phyloP scores from a whole-genome alignment of 2,888 invertebrate genomes.

The Acleris literana region DNA sequence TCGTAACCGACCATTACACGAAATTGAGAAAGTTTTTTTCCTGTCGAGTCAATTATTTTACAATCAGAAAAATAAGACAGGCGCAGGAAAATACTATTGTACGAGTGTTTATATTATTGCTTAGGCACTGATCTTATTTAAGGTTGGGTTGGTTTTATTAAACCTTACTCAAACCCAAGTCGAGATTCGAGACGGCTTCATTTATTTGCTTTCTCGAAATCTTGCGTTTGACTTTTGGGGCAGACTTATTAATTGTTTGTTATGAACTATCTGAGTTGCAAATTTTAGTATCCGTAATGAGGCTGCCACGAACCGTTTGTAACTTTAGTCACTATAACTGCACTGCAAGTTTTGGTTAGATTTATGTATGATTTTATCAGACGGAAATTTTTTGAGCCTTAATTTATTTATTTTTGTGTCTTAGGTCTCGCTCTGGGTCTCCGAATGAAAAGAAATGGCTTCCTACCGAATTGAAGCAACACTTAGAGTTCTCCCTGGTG shows the following conservation, averaged over 20 bases:
- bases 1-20: constrained; percentile 32
- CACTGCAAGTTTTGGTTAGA: no score
- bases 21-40: constrained; percentile 33
- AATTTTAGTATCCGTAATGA: not conserved
- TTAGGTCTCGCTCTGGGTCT: constrained; percentile 86
- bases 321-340: not conserved
- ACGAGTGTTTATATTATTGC: constrained; percentile 3
- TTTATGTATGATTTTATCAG: no score
- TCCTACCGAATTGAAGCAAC: constrained; percentile 91
- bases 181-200: constrained; percentile 26
- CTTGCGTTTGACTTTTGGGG: constrained; percentile 27
- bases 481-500: constrained; percentile 93
- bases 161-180: constrained; percentile 22
- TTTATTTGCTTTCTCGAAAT: constrained; percentile 25
- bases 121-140: not conserved
- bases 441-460: constrained; percentile 89
- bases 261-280: constrained; percentile 4
- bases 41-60: constrained; percentile 30
- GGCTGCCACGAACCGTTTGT: not conserved
- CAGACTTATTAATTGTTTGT: constrained; percentile 20
- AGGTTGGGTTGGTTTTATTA: constrained; percentile 23
- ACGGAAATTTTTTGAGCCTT: not conserved
- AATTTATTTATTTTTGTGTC: not conserved
- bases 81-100: not conserved
- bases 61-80: constrained; percentile 15